These are phyloP conservation scores for Agrypnus murinus DNA, from an alignment of 2,888 invertebrate genomes.

Conservation along the genomic window DNA sequence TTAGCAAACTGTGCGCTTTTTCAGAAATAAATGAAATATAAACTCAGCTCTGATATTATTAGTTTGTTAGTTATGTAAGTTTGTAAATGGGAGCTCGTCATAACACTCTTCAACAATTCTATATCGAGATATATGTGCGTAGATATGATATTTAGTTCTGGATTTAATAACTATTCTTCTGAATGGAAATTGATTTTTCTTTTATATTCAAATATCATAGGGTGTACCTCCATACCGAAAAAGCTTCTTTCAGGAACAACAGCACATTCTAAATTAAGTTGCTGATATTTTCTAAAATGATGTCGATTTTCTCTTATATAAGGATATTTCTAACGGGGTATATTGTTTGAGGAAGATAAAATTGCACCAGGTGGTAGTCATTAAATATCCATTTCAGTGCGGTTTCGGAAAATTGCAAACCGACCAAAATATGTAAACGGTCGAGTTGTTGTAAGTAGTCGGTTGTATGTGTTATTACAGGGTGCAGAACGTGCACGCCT, in stretches of 20 bases:
- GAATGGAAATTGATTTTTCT: too few species aligned
- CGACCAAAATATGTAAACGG: constrained; percentile 38
- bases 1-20: constrained; percentile 41
- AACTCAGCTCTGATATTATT: neutral
- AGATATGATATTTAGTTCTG: too few species aligned
- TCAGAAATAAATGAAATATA: constrained; percentile 23
- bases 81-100: too few species aligned
- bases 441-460: constrained; percentile 37
- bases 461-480: constrained; percentile 46
- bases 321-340: neutral
- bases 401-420: constrained; percentile 27
- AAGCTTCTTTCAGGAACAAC: too few species aligned
- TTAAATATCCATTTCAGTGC: constrained; percentile 28
- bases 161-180: too few species aligned
- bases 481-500: constrained; percentile 46
- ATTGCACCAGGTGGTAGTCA: constrained; percentile 25
- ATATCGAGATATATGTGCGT: too few species aligned
- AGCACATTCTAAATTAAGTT: too few species aligned
- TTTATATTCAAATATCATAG: too few species aligned
- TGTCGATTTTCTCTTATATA: constrained; percentile 15
- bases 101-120: too few species aligned
- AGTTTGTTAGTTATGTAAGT: neutral
- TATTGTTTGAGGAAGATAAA: constrained; percentile 11
- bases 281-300: neutral
- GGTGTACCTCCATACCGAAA: too few species aligned